Base-by-base conservation (phyloP, 2,888 invertebrate species). In the Nezara viridula region DNA sequence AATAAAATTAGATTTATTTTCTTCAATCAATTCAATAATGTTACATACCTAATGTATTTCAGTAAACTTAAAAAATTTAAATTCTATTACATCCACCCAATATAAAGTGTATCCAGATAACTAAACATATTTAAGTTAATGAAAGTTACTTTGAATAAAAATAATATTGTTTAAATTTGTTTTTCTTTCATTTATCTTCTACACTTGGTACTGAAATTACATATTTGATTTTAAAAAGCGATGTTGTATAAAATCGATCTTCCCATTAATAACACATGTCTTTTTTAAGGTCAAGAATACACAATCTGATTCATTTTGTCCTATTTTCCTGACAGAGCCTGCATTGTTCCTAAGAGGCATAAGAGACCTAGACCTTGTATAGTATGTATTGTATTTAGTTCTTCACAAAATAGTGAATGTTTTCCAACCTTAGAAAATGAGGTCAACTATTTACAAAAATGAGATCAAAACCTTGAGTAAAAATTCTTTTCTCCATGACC, bases 301-400 rank as follows among this genome's bases (percentile, higher is more conserved):
- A 14, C n/a, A 27, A 60, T 60, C 60, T 60, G 60, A 60, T 60
- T 60, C 55, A n/a, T 60, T 55, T 27, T n/a, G 60, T 60, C 27
- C 60, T 60, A 27, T 60, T 60, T 60, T n/a, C 27, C 60, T 2
- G 27, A 14, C 27, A 4, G 27, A 60, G n/a, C 27, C 27, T 27
- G 27, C 60, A 60, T 27, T 60, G n/a, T 60, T 60, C 16, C 4
- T 60, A 5, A 27, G 27, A 60, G 14, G 60, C n/a, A 60, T 27
- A n/a, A 55, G n/a, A 55, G 55, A 55, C 55, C 55, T 55, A 55
- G 55, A 55, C 55, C 55, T 55, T 55, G n/a, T 55, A 9, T 55
- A 55, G 10, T n/a, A n/a, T n/a, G n/a, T 5, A 27, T 60, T 60
- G 12, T 60, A 27, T 60, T 60, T 60, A 5, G 27, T 60, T 60